Conservation (phyloP, 2,113 vertebrate genomes). For the Odocoileus virginianus region DNA sequence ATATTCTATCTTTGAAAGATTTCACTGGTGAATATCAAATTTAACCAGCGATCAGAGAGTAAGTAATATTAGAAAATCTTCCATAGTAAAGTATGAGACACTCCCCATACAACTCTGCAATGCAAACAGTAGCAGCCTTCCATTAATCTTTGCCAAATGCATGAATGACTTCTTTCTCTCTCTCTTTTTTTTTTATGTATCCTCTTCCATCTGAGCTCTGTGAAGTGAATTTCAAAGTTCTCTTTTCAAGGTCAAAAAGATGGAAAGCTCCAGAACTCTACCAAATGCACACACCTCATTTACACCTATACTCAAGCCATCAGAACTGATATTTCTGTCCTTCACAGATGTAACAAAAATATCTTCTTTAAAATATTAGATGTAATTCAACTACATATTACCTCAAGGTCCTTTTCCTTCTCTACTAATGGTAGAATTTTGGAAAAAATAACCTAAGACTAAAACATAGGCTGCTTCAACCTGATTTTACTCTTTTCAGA, state of each 20-base stretch:
- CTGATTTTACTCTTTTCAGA: background rate
- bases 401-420: background rate
- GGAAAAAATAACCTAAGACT: background rate
- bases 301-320: background rate
- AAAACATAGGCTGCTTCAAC: background rate
- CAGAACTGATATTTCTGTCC: background rate
- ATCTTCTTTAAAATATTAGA: background rate
- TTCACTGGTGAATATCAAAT: background rate
- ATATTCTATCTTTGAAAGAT: background rate
- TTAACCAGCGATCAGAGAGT: background rate
- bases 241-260: constrained; percentile 25
- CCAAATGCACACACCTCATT: background rate
- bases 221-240: background rate
- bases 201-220: background rate
- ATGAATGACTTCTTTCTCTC: background rate
- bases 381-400: background rate
- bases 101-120: background rate
- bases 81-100: background rate
- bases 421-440: background rate
- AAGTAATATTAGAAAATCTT: background rate
- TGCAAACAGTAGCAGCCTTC: background rate
- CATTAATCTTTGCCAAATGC: constrained; percentile 1
- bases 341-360: background rate
- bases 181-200: background rate
- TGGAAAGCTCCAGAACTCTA: background rate